phyloP scores from a whole-genome alignment of 2,888 invertebrate species.

The Drosophila diplacantha region DNA sequence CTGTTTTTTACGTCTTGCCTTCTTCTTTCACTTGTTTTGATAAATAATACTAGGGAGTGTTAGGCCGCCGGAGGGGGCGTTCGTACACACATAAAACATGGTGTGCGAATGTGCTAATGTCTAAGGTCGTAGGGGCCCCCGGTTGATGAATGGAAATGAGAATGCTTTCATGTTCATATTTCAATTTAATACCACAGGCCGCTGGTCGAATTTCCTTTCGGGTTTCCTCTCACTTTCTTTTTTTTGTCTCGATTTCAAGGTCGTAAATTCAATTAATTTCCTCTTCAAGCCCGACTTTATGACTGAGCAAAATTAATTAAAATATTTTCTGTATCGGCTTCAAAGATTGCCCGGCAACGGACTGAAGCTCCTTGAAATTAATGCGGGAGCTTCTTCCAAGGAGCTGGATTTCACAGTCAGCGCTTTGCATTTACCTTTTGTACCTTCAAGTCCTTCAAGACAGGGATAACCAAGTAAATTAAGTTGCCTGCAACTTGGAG shows the following conservation, averaged over 20 bases:
- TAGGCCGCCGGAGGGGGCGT: background rate
- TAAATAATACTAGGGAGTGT: conserved; percentile 49
- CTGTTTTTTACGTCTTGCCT: conserved; percentile 39
- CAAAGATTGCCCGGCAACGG: conserved; percentile 21
- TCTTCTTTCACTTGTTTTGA: conserved; percentile 36
- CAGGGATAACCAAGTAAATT: conserved; percentile 20
- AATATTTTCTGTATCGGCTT: conserved; percentile 20
- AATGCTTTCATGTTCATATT: conserved; percentile 68
- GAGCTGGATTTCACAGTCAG: conserved; percentile 10
- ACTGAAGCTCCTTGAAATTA: conserved; percentile 17
- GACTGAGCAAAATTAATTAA: conserved; percentile 52
- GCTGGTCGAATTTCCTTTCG: conserved; percentile 33
- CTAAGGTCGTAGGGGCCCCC: conserved; percentile 54
- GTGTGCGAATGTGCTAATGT: conserved; percentile 68
- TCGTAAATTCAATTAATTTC: conserved; percentile 59
- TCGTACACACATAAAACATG: conserved; percentile 12
- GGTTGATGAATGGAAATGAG: conserved; percentile 61
- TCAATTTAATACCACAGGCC: conserved; percentile 54
- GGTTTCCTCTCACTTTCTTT: background rate
- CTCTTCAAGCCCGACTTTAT: conserved; percentile 29
- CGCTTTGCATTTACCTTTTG: conserved; percentile 5
- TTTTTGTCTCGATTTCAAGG: conserved; percentile 37
- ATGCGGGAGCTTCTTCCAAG: background rate
- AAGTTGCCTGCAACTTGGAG: conserved; percentile 17
- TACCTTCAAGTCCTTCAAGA: conserved; percentile 1